A percentile compares a stretch with the other conserved stretches of the same genome.
Conservation (phyloP, 1,140 invertebrate genomes). For the Ceratina australensis region DNA sequence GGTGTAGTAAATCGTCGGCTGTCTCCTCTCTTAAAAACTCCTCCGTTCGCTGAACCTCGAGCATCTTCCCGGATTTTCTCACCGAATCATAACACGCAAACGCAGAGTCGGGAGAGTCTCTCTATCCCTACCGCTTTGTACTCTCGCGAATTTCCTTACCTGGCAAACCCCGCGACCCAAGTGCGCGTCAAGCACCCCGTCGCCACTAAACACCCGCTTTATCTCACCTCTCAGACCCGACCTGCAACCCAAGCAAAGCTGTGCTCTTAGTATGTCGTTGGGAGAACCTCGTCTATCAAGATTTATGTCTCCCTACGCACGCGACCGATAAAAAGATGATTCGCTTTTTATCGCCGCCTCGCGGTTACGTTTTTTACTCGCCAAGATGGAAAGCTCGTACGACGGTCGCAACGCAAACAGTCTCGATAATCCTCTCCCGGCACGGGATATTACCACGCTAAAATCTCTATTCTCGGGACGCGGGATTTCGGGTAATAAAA, state of each 20-base stretch:
- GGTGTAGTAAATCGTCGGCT: conserved; percentile 59
- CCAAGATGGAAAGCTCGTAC: conserved; percentile 19
- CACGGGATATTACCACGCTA: no score
- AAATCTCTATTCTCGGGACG: no score
- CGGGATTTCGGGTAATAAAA: no score
- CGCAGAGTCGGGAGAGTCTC: conserved; percentile 11
- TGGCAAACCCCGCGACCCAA: conserved; percentile 27
- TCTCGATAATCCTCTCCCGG: not conserved
- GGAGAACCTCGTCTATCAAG: conserved; percentile 21
- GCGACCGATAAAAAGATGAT: not conserved
- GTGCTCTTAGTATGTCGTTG: conserved; percentile 48
- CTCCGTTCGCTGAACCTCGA: conserved; percentile 80
- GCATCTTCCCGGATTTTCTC: conserved; percentile 75
- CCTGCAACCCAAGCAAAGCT: conserved; percentile 72
- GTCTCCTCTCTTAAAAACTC: conserved; percentile 79
- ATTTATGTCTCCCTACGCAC: conserved; percentile 27
- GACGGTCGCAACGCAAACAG: not conserved
- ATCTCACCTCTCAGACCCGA: conserved; percentile 51
- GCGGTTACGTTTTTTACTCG: not conserved
- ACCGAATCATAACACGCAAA: conserved; percentile 68
- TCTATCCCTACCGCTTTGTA: conserved; percentile 16
- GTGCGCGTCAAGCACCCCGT: not conserved
- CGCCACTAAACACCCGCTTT: not conserved
- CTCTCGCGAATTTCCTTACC: conserved; percentile 1
- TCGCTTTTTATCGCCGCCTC: not conserved